A percentile compares a stretch with the other conserved stretches of the same genome.
Evolutionary conservation across 2,888 invertebrate species (phyloP).

Genomic region (Tachina grossa): DNA sequence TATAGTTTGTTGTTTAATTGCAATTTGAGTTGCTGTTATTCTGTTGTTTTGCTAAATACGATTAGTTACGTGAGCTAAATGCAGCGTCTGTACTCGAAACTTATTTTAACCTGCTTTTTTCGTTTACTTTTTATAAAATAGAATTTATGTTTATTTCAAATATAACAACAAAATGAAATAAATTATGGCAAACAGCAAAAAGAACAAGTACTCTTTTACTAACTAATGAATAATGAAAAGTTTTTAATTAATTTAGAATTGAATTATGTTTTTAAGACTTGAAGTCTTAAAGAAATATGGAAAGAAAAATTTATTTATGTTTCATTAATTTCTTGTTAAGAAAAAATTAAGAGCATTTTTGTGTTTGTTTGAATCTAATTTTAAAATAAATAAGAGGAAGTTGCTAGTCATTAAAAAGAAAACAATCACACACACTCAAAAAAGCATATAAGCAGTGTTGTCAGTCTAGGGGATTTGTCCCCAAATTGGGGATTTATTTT

Average conservation of each 20-base stretch:
- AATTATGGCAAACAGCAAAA: conserved; percentile 3
- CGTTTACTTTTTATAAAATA: conserved; percentile 1
- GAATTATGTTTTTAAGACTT: conserved; percentile 39
- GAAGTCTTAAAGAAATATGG: neutral
- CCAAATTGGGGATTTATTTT: no score
- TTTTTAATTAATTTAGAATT: conserved; percentile 63
- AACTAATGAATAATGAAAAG: conserved; percentile 41
- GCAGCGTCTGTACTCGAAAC: conserved; percentile 11
- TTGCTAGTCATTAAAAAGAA: neutral
- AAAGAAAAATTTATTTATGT: conserved; percentile 3
- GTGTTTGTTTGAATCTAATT: neutral
- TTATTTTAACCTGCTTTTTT: conserved; percentile 28
- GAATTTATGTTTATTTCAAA: conserved; percentile 31
- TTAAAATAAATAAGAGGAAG: neutral
- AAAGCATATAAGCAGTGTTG: no score
- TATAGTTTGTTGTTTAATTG: conserved; percentile 50
- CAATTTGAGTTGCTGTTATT: conserved; percentile 36
- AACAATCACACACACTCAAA: neutral
- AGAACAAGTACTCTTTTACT: conserved; percentile 18
- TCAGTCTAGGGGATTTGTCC: no score
- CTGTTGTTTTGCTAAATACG: neutral
- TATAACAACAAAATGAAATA: conserved; percentile 10
- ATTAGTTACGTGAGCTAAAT: neutral
- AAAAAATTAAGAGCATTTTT: neutral
- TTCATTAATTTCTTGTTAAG: conserved; percentile 23